These are phyloP conservation scores for Spilogale gracilis DNA, from an alignment of 2,113 vertebrate genomes.

Conservation along the genomic window DNA sequence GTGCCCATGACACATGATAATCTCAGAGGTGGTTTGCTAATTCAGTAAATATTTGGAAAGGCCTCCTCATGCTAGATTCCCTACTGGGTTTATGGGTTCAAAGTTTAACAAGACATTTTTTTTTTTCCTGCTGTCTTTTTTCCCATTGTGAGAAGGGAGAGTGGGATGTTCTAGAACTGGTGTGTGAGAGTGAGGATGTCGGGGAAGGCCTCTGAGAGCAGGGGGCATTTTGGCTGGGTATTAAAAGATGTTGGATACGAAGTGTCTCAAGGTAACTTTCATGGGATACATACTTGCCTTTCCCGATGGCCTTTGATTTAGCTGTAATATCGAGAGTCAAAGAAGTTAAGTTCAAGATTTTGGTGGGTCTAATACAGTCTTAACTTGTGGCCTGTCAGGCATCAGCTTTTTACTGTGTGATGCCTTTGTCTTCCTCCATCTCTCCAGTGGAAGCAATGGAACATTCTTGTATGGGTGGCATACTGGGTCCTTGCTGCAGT, in stretches of 20 bases:
- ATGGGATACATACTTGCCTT: background rate
- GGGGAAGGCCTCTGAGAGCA: background rate
- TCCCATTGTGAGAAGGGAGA: background rate
- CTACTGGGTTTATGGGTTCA: background rate
- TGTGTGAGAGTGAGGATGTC: background rate
- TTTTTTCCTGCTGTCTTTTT: background rate
- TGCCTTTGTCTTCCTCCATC: background rate
- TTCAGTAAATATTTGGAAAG: slow-evolving; percentile 47
- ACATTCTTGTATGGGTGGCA: background rate
- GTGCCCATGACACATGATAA: background rate
- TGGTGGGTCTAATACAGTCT: background rate
- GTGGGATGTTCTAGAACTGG: background rate
- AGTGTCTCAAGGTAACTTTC: background rate
- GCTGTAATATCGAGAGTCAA: background rate
- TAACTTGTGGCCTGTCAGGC: background rate
- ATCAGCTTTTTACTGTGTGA: background rate
- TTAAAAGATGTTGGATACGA: background rate
- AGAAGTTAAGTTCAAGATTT: background rate
- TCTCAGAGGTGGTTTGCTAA: background rate
- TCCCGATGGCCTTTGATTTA: background rate
- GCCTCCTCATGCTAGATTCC: background rate
- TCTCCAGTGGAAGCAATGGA: background rate
- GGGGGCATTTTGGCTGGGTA: background rate
- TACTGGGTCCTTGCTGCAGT: background rate
- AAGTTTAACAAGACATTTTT: background rate